A percentile compares a stretch with the other conserved stretches of the same genome.
phyloP scores from a whole-genome alignment of 2,888 invertebrate species.

The Chaitophorus viminalis region DNA sequence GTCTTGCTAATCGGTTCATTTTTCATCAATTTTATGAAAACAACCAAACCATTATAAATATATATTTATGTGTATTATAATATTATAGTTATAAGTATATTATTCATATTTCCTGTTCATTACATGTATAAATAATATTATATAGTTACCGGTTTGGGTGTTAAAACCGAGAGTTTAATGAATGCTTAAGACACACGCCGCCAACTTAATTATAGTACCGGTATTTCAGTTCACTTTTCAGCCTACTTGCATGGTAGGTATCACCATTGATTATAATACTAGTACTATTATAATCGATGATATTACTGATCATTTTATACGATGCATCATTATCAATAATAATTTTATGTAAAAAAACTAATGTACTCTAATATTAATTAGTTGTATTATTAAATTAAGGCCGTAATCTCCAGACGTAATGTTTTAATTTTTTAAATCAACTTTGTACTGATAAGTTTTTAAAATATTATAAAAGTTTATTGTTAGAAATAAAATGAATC shows the following conservation, averaged over 20 bases:
- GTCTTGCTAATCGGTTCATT: background rate
- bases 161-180: conserved; percentile 42
- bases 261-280: too few relatives aligned
- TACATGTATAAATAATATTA: too few relatives aligned
- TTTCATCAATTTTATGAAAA: background rate
- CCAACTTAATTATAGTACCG: conserved; percentile 35
- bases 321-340: background rate
- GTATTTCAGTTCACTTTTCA: conserved; percentile 16
- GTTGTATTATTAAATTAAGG: background rate
- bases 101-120: conserved; percentile 20
- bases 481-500: background rate
- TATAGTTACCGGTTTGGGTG: conserved; percentile 35
- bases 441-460: too few relatives aligned
- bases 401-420: background rate
- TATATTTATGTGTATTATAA: conserved; percentile 1
- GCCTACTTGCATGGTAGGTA: background rate
- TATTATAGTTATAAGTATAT: background rate
- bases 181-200: conserved; percentile 43
- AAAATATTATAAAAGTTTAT: too few relatives aligned
- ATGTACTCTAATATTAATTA: background rate
- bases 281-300: too few relatives aligned
- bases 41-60: background rate
- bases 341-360: background rate
- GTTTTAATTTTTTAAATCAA: too few relatives aligned
- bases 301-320: background rate